Percentiles rank a stretch among this genome's conserved stretches.
Evolutionary conservation across 2,888 invertebrate species (phyloP).

Genomic region (Trichacis sp.): DNA sequence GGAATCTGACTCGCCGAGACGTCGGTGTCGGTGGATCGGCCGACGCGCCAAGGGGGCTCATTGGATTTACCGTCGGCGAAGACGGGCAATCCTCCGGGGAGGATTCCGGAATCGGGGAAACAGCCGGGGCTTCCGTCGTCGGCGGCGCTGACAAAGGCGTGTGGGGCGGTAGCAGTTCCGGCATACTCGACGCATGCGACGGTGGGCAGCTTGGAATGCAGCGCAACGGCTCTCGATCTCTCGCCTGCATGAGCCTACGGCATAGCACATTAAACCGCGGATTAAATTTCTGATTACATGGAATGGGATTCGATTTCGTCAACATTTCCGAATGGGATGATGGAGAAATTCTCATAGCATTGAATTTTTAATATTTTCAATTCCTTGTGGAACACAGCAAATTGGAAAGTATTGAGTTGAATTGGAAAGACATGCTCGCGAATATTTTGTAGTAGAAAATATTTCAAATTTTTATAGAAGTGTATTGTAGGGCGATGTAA

Average conservation of each 20-base stretch:
- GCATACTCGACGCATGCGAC: slow-evolving; percentile 75
- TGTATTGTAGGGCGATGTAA: too few relatives aligned
- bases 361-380: too few relatives aligned
- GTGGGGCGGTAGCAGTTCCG: slow-evolving; percentile 71
- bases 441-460: too few relatives aligned
- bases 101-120: slow-evolving; percentile 29
- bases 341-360: too few relatives aligned
- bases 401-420: too few relatives aligned
- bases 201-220: slow-evolving; percentile 63
- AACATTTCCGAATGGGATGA: too few relatives aligned
- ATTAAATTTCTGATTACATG: slow-evolving; percentile 17
- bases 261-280: slow-evolving; percentile 42
- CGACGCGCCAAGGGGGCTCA: slow-evolving; percentile 33
- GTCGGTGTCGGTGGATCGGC: slow-evolving; percentile 62
- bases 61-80: slow-evolving; percentile 40
- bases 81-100: slow-evolving; percentile 36
- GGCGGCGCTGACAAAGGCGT: slow-evolving; percentile 22
- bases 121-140: slow-evolving; percentile 69
- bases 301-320: too few relatives aligned
- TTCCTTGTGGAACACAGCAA: too few relatives aligned
- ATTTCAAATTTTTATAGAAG: too few relatives aligned
- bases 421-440: too few relatives aligned
- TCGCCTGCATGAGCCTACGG: slow-evolving; percentile 71
- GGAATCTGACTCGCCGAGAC: slow-evolving; percentile 71
- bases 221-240: slow-evolving; percentile 74